phyloP scores from a whole-genome alignment of 1,140 invertebrate species.

The Atta cephalotes region DNA sequence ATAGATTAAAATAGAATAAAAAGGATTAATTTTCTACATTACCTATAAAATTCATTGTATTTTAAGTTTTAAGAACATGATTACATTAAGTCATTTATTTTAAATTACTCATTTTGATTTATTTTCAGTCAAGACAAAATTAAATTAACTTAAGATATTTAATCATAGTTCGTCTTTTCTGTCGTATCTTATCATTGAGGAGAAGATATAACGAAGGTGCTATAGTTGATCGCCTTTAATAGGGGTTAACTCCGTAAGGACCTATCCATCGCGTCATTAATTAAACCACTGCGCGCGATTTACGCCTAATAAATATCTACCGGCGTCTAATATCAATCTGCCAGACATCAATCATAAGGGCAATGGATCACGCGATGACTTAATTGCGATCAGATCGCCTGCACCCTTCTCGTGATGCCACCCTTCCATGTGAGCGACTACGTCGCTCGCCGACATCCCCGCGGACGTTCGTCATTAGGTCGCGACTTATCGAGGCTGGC shows the following conservation, averaged over 20 bases:
- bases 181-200: background rate
- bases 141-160: background rate
- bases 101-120: background rate
- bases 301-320: slow-evolving; percentile 54
- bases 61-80: background rate
- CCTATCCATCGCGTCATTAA: slow-evolving; percentile 48
- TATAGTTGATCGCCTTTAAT: slow-evolving; percentile 42
- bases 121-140: background rate
- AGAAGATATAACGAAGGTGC: slow-evolving; percentile 1
- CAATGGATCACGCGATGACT: slow-evolving; percentile 59
- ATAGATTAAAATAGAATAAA: background rate
- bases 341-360: slow-evolving; percentile 49
- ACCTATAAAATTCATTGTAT: background rate
- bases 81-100: background rate
- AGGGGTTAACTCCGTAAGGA: slow-evolving; percentile 23
- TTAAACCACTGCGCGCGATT: slow-evolving; percentile 42
- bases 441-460: slow-evolving; percentile 49
- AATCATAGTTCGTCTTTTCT: background rate
- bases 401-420: slow-evolving; percentile 13
- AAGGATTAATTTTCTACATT: background rate
- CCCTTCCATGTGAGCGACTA: slow-evolving; percentile 37
- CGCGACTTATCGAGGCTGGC: slow-evolving; percentile 70
- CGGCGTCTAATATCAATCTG: slow-evolving; percentile 59
- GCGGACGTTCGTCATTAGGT: slow-evolving; percentile 66
- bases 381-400: slow-evolving; percentile 53